Percentiles rank a stretch among this genome's conserved stretches.
These are phyloP conservation scores for Melikaiella ostensackeni DNA, from an alignment of 2,888 invertebrate species.

Conservation along the genomic window DNA sequence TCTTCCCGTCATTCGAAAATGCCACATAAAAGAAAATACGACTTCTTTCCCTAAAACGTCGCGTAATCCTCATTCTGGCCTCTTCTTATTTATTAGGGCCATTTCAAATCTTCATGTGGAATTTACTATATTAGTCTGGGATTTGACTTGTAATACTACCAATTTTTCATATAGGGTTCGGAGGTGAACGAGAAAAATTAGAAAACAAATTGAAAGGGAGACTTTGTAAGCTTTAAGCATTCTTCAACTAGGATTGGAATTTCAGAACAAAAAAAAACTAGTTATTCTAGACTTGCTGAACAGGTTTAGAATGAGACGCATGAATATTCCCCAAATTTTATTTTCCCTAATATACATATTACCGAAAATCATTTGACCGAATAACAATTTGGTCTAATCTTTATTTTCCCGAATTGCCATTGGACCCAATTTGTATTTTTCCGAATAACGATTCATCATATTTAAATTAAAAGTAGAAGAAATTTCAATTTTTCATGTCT, in stretches of 20 bases:
- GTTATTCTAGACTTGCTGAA: constrained; percentile 26
- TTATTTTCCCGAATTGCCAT: no score
- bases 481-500: no score
- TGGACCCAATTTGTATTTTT: no score
- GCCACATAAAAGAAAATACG: not conserved
- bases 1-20: constrained; percentile 23
- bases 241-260: no score
- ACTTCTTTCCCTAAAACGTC: constrained; percentile 33
- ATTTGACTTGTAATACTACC: not conserved
- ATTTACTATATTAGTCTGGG: constrained; percentile 9
- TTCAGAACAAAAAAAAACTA: not conserved
- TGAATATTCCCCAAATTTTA: no score
- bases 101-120: constrained; percentile 32
- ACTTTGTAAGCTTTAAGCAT: not conserved
- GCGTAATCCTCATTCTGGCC: constrained; percentile 27
- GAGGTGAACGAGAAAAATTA: not conserved
- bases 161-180: not conserved
- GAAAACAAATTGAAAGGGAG: not conserved
- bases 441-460: no score
- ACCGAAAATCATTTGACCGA: no score
- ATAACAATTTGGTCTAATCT: no score
- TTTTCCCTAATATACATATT: no score
- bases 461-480: no score
- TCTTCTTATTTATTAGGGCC: constrained; percentile 26
- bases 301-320: constrained; percentile 37